Base-by-base conservation (phyloP, 2,113 vertebrate species). In the Lontra canadensis region DNA sequence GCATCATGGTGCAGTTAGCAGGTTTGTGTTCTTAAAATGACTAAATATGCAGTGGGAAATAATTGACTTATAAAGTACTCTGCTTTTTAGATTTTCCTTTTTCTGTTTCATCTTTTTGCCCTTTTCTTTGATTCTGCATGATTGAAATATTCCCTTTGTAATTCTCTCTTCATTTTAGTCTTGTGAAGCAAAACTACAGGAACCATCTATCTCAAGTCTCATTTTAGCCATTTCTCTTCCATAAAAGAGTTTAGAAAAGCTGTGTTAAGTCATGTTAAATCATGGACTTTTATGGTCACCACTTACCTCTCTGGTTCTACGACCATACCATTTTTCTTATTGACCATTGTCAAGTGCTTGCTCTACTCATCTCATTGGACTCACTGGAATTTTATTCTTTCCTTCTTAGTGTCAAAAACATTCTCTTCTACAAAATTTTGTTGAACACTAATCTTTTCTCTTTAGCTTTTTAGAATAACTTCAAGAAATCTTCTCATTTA, bases 11-110 rank as follows among this genome's bases (percentile, higher is more conserved):
- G 81, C 47, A 29, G 91, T 97, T 86, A 96, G 65, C 63, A 92
- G 83, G 90, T 94, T 55, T 93, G 94, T 95, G 47, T 94, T 92
- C 85, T 96, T 96, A 90, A 97, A 94, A 96, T 0, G 7, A 90
- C 36, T 80, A 95, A 97, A 90, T 67, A 93, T 69, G 21, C 88
- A 81, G 11, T 76, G 88, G 86, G 71, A 95, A 96, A 85, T 88
- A 95, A 90, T 74, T 93, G 94, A 95, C 87, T 76, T 94, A 59
- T 31, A 76, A 90, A 88, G 29, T 44, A 69, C 8, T 74, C 21
- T 71, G 29, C 13, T 71, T 87, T 94, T 92, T 89, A 39, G 71
- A 39, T 89, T 85, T 79, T 39, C 36, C 55, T 79, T 63, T 76
- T 73, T 25, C 20, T 57, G 14, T 81, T 85, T 88, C 34, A 80